Base-by-base conservation (phyloP, 2,888 invertebrate genomes). In the Drosophila hamatofila region DNA sequence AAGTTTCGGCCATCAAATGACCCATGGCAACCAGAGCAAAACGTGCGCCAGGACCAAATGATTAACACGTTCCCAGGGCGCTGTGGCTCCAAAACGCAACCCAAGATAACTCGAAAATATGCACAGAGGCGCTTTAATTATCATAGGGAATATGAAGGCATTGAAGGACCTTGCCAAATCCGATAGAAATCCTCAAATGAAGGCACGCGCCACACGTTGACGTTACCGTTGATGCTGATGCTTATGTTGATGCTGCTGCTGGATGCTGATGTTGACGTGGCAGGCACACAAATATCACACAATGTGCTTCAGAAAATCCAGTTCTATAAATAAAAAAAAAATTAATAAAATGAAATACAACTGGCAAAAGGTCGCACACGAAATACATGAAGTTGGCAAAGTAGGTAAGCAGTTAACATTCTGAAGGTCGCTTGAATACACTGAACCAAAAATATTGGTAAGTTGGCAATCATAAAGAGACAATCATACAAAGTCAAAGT, bases 61-160 rank as follows among this genome's bases (percentile, higher is more conserved):
- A 89, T 89, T 89, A 84, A 89, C 89, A 89, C 84, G 81, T 89
- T 71, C 30, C n/a, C 18, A 23, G n/a, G 18, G n/a, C 11, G 37
- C 25, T 16, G 39, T 11, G 41, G 61, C 63, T 41, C n/a, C 60
- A 63, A 46, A 59, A 39, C 68, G 62, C 51, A 25, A 18, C 51
- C 72, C 56, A 70, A 73, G 83, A 68, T 73, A 76, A 69, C 65
- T 69, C 51, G 52, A 52, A 67, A 78, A 72, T 81, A 76, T 75
- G 73, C 76, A 59, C 37, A 56, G 18, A 52, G 57, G 52, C 58
- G 57, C 72, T 73, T 77, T 86, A 88, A 83, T 83, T 83, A 81
- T 70, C 64, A 64, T 69, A 41, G 70, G 54, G 54, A 39, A 54
- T 54, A 25, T 33, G 37, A 3, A 27, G n/a, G 25, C 25, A 23